Evolutionary conservation across 2,888 invertebrate genomes (phyloP), one percentile per base, ranked within the genome.

Genomic region (Lomographa bimaculata): DNA sequence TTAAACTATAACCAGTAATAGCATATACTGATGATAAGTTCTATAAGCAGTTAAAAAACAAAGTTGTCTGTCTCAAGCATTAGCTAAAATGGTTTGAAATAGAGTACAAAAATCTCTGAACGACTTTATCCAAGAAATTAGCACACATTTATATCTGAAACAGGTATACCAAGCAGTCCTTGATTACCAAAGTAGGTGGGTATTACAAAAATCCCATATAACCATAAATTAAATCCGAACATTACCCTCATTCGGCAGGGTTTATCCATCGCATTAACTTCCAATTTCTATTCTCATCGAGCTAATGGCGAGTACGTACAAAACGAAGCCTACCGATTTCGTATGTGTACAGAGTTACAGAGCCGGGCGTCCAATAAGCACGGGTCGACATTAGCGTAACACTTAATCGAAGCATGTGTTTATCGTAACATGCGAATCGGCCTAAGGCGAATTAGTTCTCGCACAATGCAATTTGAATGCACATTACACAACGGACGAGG

Each of bases 401-500:
- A 74, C 71, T 78, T 82, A 82, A 85, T 84, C 80, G 84, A 75
- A 85, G 79, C 86, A 87, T 86, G 77, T 86, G 86, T 87, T 87
- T 86, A 89, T 86, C 86, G 86, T 77, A 79, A 83, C 82, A 79
- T 79, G 82, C 81, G 83, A 82, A 87, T 87, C 87, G 76, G 82
- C 84, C 85, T 86, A 83, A 85, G 81, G 84, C 85, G 86, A 87
- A 87, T 89, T 87, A 89, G 87, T 85, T 89, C 84, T 85, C 87
- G 86, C 86, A 89, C 87, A 87, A 89, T 89, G 89, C 89, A 89
- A 89, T 89, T 89, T 87, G 86, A 87, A 87, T 87, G 89, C 86
- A 86, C 84, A 87, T 89, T 87, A 87, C 87, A 87, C 89, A 87
- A 86, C 87, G 82, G 81, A 85, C 86, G 81, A 83, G 79, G 85